These are phyloP conservation scores for Chouioia cunea DNA, from an alignment of 2,888 invertebrate species.

Conservation along the genomic window DNA sequence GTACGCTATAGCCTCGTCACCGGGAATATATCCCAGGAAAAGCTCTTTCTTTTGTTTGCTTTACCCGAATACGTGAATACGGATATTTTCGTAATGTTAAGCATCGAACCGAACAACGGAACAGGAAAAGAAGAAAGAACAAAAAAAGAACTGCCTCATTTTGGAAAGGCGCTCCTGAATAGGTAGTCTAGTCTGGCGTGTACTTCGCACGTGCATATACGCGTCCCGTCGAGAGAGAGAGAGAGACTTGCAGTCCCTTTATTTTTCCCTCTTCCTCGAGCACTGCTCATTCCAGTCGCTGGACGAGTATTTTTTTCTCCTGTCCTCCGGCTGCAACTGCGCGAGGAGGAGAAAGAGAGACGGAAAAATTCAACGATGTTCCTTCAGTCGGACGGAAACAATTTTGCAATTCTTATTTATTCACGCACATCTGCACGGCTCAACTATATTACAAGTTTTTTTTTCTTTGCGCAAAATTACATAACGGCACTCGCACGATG, in stretches of 20 bases:
- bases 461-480: constrained; percentile 24
- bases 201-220: constrained; percentile 20
- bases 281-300: background rate
- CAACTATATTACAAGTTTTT: constrained; percentile 33
- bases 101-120: background rate
- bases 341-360: constrained; percentile 11
- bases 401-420: constrained; percentile 48
- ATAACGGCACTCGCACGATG: constrained; percentile 21
- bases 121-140: constrained; percentile 8
- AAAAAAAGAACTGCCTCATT: constrained; percentile 22
- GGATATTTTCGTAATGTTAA: background rate
- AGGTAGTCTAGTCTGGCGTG: constrained; percentile 12
- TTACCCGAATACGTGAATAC: background rate
- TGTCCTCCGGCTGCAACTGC: background rate
- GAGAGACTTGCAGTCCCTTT: constrained; percentile 14
- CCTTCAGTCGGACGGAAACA: constrained; percentile 24
- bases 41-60: too few species aligned
- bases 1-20: too few species aligned
- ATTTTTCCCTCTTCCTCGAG: constrained; percentile 22
- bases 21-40: too few species aligned
- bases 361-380: constrained; percentile 31
- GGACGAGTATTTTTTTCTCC: constrained; percentile 1
- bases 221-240: background rate
- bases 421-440: constrained; percentile 36
- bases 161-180: constrained; percentile 12